Evolutionary conservation across 2,797 vertebrate genomes (phyloP).

Genomic region (Salarias fasciatus): DNA sequence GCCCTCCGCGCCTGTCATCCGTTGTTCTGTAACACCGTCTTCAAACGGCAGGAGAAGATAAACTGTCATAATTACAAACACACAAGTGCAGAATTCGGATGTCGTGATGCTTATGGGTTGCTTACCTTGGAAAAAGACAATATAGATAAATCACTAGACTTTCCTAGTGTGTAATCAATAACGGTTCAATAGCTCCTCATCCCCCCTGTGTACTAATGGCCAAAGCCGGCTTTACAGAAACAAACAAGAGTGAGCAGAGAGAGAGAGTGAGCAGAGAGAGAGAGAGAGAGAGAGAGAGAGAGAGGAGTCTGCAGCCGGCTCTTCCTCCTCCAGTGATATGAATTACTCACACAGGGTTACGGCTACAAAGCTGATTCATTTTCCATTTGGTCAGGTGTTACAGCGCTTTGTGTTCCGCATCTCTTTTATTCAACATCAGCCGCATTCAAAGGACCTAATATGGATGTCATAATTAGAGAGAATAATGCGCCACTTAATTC

Average conservation of each 20-base stretch:
- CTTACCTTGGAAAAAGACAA: conserved; percentile 69
- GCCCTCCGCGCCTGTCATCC: background rate
- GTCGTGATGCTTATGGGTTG: conserved; percentile 50
- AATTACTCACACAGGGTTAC: conserved; percentile 39
- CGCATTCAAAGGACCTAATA: conserved; percentile 45
- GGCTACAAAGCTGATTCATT: conserved; percentile 47
- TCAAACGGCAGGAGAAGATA: conserved; percentile 24
- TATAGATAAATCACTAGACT: conserved; percentile 73
- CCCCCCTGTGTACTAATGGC: conserved; percentile 69
- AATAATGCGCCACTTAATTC: conserved; percentile 78
- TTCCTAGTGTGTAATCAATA: conserved; percentile 71
- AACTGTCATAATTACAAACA: conserved; percentile 28
- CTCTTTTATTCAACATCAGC: conserved; percentile 56
- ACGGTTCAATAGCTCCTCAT: conserved; percentile 72
- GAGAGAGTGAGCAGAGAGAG: background rate
- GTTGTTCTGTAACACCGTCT: background rate
- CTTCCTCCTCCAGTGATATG: conserved; percentile 32
- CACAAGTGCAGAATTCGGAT: conserved; percentile 40
- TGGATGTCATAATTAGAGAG: conserved; percentile 68
- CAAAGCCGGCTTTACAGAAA: conserved; percentile 60
- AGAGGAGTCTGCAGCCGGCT: conserved; percentile 36
- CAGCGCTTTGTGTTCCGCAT: conserved; percentile 42
- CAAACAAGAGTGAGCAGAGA: conserved; percentile 60
- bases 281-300: background rate
- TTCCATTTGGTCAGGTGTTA: conserved; percentile 43